Evolutionary conservation across 2,888 invertebrate species (phyloP).

Genomic region (Eumacrocentrus americanus): DNA sequence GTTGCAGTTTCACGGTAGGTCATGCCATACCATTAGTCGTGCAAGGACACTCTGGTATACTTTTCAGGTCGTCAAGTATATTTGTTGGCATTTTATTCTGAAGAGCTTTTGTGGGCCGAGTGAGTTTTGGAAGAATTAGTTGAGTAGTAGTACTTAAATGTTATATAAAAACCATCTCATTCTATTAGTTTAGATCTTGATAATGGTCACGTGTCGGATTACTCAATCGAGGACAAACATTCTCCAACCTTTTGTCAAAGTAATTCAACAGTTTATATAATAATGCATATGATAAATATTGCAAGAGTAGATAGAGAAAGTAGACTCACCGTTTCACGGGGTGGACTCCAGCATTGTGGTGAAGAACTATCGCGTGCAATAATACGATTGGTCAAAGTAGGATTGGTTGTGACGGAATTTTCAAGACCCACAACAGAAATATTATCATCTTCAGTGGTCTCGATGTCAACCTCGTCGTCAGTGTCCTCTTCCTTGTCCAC

Average conservation of each 20-base stretch:
- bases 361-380: conserved; percentile 49
- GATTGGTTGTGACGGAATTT: conserved; percentile 44
- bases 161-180: too few relatives aligned
- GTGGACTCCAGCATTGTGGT: conserved; percentile 63
- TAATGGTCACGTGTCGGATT: too few relatives aligned
- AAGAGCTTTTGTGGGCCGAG: not conserved
- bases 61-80: not conserved
- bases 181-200: too few relatives aligned
- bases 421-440: conserved; percentile 43
- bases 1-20: not conserved
- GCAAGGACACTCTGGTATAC: not conserved
- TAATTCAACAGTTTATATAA: not conserved
- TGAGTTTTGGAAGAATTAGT: not conserved
- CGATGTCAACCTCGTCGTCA: conserved; percentile 85
- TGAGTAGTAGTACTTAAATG: too few relatives aligned
- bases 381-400: conserved; percentile 50
- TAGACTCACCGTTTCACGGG: conserved; percentile 63
- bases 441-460: conserved; percentile 80
- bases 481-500: conserved; percentile 68
- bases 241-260: too few relatives aligned
- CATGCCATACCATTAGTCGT: not conserved
- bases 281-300: too few relatives aligned
- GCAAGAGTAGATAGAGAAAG: not conserved
- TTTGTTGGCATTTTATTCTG: not conserved
- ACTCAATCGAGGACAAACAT: too few relatives aligned